These are phyloP conservation scores for Rhineura floridana DNA, from an alignment of 2,113 vertebrate genomes.

Conservation along the genomic window DNA sequence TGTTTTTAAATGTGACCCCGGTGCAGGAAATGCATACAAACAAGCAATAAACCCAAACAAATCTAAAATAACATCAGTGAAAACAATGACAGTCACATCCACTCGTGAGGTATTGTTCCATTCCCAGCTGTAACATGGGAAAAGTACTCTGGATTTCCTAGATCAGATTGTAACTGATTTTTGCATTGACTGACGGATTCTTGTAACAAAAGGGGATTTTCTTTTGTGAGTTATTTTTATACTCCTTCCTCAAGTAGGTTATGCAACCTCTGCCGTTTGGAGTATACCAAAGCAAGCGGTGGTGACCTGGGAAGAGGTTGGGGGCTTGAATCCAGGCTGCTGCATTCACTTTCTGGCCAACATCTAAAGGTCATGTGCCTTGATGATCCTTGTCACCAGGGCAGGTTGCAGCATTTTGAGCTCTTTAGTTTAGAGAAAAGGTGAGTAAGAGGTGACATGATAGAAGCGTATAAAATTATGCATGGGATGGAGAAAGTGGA, in stretches of 20 bases:
- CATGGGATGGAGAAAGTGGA: too few relatives aligned
- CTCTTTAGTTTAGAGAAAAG: too few relatives aligned
- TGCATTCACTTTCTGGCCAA: neutral
- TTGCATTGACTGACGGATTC: conserved; percentile 62
- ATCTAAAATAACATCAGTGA: conserved; percentile 79
- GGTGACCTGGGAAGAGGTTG: neutral
- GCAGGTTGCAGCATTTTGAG: too few relatives aligned
- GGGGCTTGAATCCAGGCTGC: neutral
- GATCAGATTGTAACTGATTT: conserved; percentile 61
- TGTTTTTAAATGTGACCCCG: conserved; percentile 62
- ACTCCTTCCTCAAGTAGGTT: conserved; percentile 61
- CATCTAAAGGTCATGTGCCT: fast-evolving
- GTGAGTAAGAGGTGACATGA: too few relatives aligned
- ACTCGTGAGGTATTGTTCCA: conserved; percentile 74
- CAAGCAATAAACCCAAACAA: conserved; percentile 79
- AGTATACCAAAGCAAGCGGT: neutral
- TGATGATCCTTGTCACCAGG: neutral
- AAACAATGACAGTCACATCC: conserved; percentile 79
- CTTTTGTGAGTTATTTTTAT: conserved; percentile 71
- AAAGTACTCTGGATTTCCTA: conserved; percentile 73
- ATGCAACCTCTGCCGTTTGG: conserved; percentile 41
- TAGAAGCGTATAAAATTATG: too few relatives aligned
- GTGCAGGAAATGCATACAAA: conserved; percentile 80
- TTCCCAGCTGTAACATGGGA: conserved; percentile 69
- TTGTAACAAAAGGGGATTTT: conserved; percentile 73